Percentiles rank a stretch among this genome's conserved stretches.
phyloP scores from a whole-genome alignment of 2,113 vertebrate genomes.

The Haplochromis vanheusdeni region DNA sequence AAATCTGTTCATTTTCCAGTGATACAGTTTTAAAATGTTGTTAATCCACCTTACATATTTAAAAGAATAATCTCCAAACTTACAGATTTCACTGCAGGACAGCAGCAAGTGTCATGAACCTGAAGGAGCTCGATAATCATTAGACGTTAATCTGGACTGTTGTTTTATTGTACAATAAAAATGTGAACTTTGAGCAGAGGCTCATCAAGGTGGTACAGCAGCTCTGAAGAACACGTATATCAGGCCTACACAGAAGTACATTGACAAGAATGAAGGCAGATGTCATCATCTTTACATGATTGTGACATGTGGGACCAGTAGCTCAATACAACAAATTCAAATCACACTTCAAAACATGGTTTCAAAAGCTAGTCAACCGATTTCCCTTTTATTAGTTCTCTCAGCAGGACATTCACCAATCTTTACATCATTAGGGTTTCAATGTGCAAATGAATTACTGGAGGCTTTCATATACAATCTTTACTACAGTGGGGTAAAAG shows the following conservation, averaged over 20 bases:
- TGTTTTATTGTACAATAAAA: conserved; percentile 61
- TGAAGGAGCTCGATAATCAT: not conserved
- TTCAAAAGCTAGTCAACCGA: not conserved
- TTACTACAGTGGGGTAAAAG: conserved; percentile 24
- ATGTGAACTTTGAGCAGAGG: conserved; percentile 42
- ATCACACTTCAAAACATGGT: not conserved
- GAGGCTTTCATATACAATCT: conserved; percentile 40
- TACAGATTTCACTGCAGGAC: not conserved
- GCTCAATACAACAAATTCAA: not conserved
- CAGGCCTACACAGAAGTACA: conserved; percentile 20
- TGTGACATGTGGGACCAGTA: not conserved
- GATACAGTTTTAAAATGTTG: not conserved
- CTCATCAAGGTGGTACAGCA: conserved; percentile 12
- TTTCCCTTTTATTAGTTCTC: conserved; percentile 39
- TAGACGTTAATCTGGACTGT: conserved; percentile 17
- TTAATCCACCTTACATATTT: not conserved
- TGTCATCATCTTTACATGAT: not conserved
- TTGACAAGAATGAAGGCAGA: conserved; percentile 8
- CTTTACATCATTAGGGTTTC: conserved; percentile 11
- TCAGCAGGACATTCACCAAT: conserved; percentile 16
- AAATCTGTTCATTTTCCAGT: not conserved
- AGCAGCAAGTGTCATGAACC: not conserved
- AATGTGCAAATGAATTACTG: conserved; percentile 33
- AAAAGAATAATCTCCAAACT: not conserved
- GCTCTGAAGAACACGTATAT: conserved; percentile 14